Evolutionary conservation across 2,888 invertebrate species (phyloP), one percentile per base, ranked within the genome.

Genomic region (Scrobipalpa costella): DNA sequence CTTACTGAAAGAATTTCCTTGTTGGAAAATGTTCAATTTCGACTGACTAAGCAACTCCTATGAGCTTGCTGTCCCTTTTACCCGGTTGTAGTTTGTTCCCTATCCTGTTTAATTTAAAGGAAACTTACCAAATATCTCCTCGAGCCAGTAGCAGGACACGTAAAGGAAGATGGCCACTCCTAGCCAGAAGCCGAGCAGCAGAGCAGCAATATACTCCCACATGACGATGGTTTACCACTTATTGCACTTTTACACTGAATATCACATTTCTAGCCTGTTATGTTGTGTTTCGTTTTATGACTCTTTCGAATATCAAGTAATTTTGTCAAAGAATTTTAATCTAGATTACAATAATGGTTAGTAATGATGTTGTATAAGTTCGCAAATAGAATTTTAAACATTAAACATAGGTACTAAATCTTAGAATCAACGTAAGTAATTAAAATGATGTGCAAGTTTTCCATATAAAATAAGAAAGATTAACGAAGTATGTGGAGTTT

Each of bases 101-200:
- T n/a, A n/a, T n/a, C n/a, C n/a, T n/a, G n/a, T n/a, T n/a, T n/a
- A n/a, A n/a, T n/a, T n/a, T n/a, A n/a, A n/a, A n/a, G n/a, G n/a
- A 44, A 1, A 88, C 93, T 93, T 83, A 94, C 94, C 94, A 73
- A 93, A 88, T 66, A 93, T 88, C 75, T 93, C 93, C 73, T 94
- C 94, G 57, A 93, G 85, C 85, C 93, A 87, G 75, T 93, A 93
- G 74, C 88, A 92, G 77, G 91, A 89, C 69, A 93, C 81, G 73
- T 92, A 92, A 59, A 92, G 81, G 75, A 92, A 86, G 69, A 89
- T 85, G 77, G 92, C 91, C 60, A 92, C 85, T 57, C 92, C 92
- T 17, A 92, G 83, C 91, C 92, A 92, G 67, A 92, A 91, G 49
- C 92, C 92, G 65, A 88, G 77, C 57, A 91, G 80, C 68, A 92